Conservation (phyloP, 2,113 vertebrate genomes). For the Anguilla japonica region DNA sequence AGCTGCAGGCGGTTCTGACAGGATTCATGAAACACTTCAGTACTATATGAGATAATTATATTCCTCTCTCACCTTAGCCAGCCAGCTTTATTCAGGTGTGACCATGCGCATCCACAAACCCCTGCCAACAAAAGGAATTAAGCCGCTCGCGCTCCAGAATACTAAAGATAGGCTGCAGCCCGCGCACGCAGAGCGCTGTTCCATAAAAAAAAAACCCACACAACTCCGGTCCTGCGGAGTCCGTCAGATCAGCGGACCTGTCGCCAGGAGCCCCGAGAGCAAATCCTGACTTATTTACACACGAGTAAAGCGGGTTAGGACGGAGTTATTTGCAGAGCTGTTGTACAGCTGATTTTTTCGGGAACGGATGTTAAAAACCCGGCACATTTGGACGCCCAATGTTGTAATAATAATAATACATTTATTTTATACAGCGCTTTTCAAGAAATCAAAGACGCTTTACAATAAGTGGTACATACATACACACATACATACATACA, state of each 20-base stretch:
- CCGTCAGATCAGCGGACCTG: background rate
- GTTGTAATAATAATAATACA: too few relatives aligned
- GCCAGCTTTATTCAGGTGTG: background rate
- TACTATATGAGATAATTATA: background rate
- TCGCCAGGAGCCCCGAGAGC: background rate
- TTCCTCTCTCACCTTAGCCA: background rate
- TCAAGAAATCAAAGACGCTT: too few relatives aligned
- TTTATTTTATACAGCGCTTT: too few relatives aligned
- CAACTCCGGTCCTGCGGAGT: background rate
- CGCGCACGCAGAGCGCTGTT: background rate
- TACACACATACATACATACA: too few relatives aligned
- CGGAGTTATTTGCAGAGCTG: background rate
- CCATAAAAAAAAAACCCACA: background rate
- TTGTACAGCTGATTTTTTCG: background rate
- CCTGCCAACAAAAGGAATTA: constrained; percentile 3
- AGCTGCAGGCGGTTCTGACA: background rate
- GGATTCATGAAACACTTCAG: background rate
- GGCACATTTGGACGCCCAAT: too few relatives aligned
- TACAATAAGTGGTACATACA: too few relatives aligned
- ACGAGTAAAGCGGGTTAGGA: background rate
- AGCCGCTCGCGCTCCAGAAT: background rate
- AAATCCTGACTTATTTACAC: background rate
- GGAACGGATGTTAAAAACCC: too few relatives aligned
- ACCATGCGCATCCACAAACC: background rate
- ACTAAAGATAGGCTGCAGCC: background rate